Conservation (phyloP, 2,113 vertebrate genomes). For the Malaclemys terrapin region DNA sequence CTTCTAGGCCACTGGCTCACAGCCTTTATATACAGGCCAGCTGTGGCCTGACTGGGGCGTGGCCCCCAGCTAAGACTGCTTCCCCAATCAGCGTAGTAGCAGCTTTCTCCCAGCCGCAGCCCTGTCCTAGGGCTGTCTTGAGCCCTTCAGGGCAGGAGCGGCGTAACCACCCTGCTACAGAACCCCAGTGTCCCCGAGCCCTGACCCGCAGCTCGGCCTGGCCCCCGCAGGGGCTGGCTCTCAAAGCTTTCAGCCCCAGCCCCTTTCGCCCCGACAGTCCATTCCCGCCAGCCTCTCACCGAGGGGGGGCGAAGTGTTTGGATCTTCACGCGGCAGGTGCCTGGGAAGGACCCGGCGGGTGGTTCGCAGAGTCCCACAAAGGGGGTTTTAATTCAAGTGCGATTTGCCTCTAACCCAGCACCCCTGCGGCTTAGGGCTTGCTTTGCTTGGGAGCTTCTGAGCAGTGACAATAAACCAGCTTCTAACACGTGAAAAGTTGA, state of each 20-base stretch:
- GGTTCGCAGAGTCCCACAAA: background rate
- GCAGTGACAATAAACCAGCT: background rate
- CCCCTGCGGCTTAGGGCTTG: background rate
- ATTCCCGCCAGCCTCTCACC: background rate
- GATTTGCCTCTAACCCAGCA: background rate
- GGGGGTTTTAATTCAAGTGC: background rate
- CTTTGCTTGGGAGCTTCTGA: background rate
- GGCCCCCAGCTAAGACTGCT: too few species aligned
- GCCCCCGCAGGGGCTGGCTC: background rate
- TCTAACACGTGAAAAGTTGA: background rate
- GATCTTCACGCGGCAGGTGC: background rate
- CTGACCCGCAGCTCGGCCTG: too few species aligned
- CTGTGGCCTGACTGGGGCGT: too few species aligned
- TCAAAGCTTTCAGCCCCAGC: background rate
- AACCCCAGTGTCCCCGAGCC: too few species aligned
- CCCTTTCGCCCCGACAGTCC: too few species aligned
- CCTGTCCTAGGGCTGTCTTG: too few species aligned
- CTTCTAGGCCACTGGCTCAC: too few species aligned
- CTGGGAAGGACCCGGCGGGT: background rate
- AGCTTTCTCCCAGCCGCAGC: too few species aligned
- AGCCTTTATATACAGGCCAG: too few species aligned
- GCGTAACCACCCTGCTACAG: too few species aligned
- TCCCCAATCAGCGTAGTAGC: too few species aligned
- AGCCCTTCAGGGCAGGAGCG: too few species aligned
- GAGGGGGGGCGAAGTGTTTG: background rate